Evolutionary conservation across 2,113 vertebrate species (phyloP), one percentile per base, ranked within the genome.

Genomic region (Tilapia sparmanii): DNA sequence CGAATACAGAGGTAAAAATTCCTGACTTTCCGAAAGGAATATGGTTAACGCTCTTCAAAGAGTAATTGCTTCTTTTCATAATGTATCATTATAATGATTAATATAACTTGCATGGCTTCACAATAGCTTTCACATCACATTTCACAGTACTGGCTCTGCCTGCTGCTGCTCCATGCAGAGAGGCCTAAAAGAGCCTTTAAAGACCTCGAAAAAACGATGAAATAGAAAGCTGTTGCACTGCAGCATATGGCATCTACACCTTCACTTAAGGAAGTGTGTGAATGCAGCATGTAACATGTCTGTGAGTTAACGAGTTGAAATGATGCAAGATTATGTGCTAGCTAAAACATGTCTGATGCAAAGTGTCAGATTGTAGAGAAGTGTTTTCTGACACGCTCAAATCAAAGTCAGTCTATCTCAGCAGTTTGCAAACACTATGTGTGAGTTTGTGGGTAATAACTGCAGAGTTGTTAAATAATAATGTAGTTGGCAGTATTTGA

Each of bases 121-220:
- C 89, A 92, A 88, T 91, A 90, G 88, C 89, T 92, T 91, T 91
- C 90, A 92, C 86, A 86, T 92, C 79, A 93, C 86, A 91, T 96
- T 94, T 94, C 83, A 94, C 87, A 93, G 83, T 84, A 83, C 50
- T 89, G 87, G 83, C 71, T 93, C 87, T 89, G 84, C 88, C 92
- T 82, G 84, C 52, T 29, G 80, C 91, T 85, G 40, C 55, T 18
- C n/a, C 82, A 61, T 16, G 16, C 66, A 81, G 57, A 93, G 53
- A 54, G 66, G 85, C 76, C 59, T 63, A 10, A 54, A 84, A 91
- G 79, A 83, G 68, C 47, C 76, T 79, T 66, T 18, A 54, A 85
- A 91, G 76, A 83, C 47, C 57, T 59, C 45, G 22, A 66, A 79
- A 86, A 38, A 71, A 52, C 29, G 26, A 52, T 81, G 66, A 88